Conservation (phyloP, 1,140 invertebrate species). For the Procambarus clarkii region DNA sequence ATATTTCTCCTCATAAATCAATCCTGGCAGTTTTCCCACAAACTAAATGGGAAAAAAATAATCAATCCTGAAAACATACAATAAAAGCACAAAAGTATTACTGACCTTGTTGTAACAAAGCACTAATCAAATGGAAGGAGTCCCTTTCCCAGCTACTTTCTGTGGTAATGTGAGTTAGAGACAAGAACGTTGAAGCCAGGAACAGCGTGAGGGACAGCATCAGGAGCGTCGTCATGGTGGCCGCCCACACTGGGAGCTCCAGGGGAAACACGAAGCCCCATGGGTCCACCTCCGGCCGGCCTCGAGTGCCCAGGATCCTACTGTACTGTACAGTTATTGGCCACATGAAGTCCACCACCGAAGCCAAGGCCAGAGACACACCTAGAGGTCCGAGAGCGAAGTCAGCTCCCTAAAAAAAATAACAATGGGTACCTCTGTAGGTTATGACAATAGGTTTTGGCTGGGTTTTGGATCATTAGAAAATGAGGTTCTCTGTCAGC, state of each 20-base stretch:
- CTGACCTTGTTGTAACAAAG: neutral
- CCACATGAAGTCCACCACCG: neutral
- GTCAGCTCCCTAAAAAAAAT: neutral
- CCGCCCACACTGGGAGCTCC: neutral
- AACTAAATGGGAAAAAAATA: no score
- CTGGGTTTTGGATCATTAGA: no score
- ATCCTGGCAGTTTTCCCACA: no score
- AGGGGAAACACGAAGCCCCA: neutral
- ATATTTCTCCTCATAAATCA: no score
- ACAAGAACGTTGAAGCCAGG: neutral
- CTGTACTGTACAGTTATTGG: neutral
- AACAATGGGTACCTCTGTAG: no score
- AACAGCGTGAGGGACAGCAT: neutral
- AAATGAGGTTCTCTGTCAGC: no score
- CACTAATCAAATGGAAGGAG: neutral
- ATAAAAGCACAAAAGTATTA: no score
- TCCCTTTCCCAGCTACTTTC: neutral
- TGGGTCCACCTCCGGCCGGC: neutral
- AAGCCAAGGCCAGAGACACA: neutral
- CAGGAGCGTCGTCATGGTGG: neutral
- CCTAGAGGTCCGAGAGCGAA: neutral
- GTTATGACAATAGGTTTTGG: no score
- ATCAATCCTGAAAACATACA: no score
- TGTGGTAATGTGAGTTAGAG: neutral
- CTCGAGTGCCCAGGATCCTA: neutral